Evolutionary conservation across 2,888 invertebrate species (phyloP), one percentile per base, ranked within the genome.

Genomic region (Perizoma affinitatum): DNA sequence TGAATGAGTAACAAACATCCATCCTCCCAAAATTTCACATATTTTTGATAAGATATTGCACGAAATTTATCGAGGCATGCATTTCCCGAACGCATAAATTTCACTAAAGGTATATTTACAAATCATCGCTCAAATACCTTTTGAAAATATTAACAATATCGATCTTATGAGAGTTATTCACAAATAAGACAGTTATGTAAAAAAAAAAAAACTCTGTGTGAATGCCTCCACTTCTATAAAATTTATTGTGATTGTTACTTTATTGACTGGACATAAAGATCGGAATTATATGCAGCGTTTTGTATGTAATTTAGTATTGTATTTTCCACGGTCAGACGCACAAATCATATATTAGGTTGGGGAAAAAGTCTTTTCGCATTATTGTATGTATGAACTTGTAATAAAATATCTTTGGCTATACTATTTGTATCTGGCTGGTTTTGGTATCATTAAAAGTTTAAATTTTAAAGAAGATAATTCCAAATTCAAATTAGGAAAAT

Each of bases 321-420:
- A 78, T 82, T 82, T 81, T 79, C 82, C 79, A 85, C 79, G 82
- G 75, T 78, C 84, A 82, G 79, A 78, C 79, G 82, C 84, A 89
- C 90, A 90, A 90, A 90, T 90, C 90, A 88, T 76, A 79, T 57
- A 70, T 73, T n/a, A n/a, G n/a, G n/a, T n/a, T n/a, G n/a, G n/a
- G n/a, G n/a, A n/a, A n/a, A n/a, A n/a, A n/a, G n/a, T n/a, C n/a
- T n/a, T n/a, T n/a, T n/a, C n/a, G n/a, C n/a, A n/a, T n/a, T n/a
- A n/a, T n/a, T n/a, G n/a, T n/a, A n/a, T n/a, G n/a, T n/a, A n/a
- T n/a, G n/a, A n/a, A n/a, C n/a, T n/a, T n/a, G n/a, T n/a, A n/a
- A n/a, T n/a, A n/a, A n/a, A n/a, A n/a, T n/a, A n/a, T n/a, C n/a
- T n/a, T n/a, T n/a, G n/a, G n/a, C n/a, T n/a, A n/a, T n/a, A n/a